Conservation (phyloP, 2,797 vertebrate species). For the Hybognathus amarus region DNA sequence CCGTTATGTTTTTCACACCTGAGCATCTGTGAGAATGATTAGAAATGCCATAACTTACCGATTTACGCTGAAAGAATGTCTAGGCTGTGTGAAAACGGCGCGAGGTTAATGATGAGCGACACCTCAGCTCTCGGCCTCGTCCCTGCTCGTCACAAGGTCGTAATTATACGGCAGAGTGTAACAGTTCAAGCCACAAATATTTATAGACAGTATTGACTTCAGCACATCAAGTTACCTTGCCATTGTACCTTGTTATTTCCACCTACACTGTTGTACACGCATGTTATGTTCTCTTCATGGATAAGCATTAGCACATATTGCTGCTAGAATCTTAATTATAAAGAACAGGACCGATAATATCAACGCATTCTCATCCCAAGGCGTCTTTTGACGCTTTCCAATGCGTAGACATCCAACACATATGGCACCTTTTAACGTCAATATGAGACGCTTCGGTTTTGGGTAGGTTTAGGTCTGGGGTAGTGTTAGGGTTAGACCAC, state of each 20-base stretch:
- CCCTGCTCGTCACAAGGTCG: no score
- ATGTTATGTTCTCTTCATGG: not conserved
- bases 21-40: not conserved
- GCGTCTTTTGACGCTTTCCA: no score
- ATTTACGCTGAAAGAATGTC: not conserved
- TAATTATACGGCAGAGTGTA: not conserved
- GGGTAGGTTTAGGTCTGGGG: no score
- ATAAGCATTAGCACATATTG: not conserved
- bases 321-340: not conserved
- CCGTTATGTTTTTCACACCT: not conserved
- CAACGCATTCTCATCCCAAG: no score
- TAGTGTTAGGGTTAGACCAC: no score
- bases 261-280: not conserved
- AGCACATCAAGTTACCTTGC: not conserved
- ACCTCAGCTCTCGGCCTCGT: no score
- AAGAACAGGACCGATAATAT: not conserved
- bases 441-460: no score
- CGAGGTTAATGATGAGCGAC: no score
- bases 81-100: no score
- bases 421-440: no score
- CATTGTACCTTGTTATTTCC: not conserved
- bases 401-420: no score
- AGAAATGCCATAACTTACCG: not conserved
- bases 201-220: not conserved
- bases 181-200: not conserved